phyloP scores from a whole-genome alignment of 2,113 vertebrate species.

The Antigone vipio region DNA sequence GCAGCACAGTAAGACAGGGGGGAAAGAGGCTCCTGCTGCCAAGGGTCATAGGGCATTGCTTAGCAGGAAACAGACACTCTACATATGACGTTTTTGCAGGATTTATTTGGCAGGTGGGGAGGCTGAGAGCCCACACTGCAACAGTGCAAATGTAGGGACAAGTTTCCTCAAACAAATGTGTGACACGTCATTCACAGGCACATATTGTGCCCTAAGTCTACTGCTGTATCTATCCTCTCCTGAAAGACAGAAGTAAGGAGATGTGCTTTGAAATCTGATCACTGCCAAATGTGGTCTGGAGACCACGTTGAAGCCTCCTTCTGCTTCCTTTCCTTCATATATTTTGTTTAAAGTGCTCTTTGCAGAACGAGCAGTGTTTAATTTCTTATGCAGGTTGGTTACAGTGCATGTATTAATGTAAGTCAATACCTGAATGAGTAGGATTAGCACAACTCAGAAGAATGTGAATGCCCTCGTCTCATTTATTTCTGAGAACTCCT shows the following conservation, averaged over 20 bases:
- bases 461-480: background rate
- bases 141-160: background rate
- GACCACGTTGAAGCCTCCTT: accelerated
- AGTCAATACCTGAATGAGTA: background rate
- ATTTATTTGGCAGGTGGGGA: background rate
- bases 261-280: background rate
- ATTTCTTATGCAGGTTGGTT: background rate
- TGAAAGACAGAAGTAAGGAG: background rate
- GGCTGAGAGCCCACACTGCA: background rate
- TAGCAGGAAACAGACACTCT: constrained; percentile 43
- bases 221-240: background rate
- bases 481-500: background rate
- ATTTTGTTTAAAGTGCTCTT: background rate
- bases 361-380: background rate
- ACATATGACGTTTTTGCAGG: background rate
- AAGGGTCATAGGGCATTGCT: constrained; percentile 26
- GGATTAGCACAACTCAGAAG: background rate
- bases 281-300: background rate
- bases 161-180: background rate
- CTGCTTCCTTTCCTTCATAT: background rate
- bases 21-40: background rate
- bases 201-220: background rate
- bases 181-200: background rate
- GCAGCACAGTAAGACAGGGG: background rate
- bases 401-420: background rate